Evolutionary conservation across 2,113 vertebrate species (phyloP), one percentile per base, ranked within the genome.

Genomic region (Chionodraco myersi): DNA sequence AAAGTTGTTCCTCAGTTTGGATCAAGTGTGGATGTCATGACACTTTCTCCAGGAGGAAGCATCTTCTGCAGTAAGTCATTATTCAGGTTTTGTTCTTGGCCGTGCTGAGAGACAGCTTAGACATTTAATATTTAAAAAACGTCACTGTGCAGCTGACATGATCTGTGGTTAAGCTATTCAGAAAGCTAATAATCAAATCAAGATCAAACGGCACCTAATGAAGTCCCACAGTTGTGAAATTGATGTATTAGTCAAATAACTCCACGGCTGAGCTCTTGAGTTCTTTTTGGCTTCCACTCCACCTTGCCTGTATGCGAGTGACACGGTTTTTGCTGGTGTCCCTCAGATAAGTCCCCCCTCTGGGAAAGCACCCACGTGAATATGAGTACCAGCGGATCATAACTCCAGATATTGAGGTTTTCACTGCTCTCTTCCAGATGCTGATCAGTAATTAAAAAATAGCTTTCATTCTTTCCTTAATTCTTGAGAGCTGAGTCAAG

Each of bases 361-460:
- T 63, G 92, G 92, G 89, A 89, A 77, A 14, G 75, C 16, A 8
- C 59, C 89, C 88, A 89, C 92, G 78, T 81, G 62, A 87, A 89
- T 82, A 80, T 88, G 89, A 92, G 83, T 65, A 90, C 84, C 86
- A 86, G 85, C 5, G 70, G 85, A 91, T 92, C 86, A 92, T 85
- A 81, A 86, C 82, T 91, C 75, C 86, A 91, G 89, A 93, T 90
- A 91, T 85, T 93, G 86, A 92, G 91, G 86, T 88, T 86, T 91
- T 77, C 83, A 64, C 26, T 63, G 44, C 85, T 85, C 82, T 78
- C 74, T 90, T 93, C 92, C 92, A 93, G 92, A 93, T 93, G 93
- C 85, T 88, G 81, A 84, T 75, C 79, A 51, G 89, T 92, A 90
- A 93, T 94, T 91, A 93, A 92, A 91, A 92, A 90, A 93, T 93